Evolutionary conservation across 2,888 invertebrate species (phyloP).

Genomic region (Agrilus mali): DNA sequence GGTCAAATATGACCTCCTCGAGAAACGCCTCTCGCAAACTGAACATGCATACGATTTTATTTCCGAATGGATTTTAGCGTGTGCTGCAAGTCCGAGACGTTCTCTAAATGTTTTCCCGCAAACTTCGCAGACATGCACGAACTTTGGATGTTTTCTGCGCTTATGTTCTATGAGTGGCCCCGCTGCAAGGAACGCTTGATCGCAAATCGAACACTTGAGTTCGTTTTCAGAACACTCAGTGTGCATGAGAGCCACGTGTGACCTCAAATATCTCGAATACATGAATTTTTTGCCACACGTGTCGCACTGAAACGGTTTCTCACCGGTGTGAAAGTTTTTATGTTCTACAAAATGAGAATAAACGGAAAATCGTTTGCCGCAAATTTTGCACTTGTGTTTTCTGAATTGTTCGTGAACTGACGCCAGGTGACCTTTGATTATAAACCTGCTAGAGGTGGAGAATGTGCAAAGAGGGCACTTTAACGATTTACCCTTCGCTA

Average conservation of each 20-base stretch:
- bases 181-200: not conserved
- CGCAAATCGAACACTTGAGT: slow-evolving; percentile 1
- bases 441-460: slow-evolving; percentile 19
- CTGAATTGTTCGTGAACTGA: not conserved
- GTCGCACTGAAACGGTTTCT: slow-evolving; percentile 37
- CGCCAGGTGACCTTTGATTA: slow-evolving; percentile 16
- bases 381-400: slow-evolving; percentile 17
- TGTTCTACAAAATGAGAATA: slow-evolving; percentile 35
- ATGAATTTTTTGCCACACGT: slow-evolving; percentile 43
- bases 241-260: slow-evolving; percentile 30
- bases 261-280: slow-evolving; percentile 38
- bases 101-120: too few species aligned
- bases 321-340: slow-evolving; percentile 38
- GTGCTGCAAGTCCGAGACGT: too few species aligned
- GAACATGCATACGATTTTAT: too few species aligned
- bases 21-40: slow-evolving; percentile 47
- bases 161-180: too few species aligned
- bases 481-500: slow-evolving; percentile 22
- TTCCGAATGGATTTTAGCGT: too few species aligned
- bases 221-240: slow-evolving; percentile 7
- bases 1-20: slow-evolving; percentile 45
- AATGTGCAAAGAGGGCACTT: slow-evolving; percentile 15
- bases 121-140: too few species aligned
- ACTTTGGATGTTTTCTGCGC: too few species aligned
- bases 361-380: slow-evolving; percentile 21